A percentile compares a stretch with the other conserved stretches of the same genome.
These are phyloP conservation scores for Nymphicus hollandicus DNA, from an alignment of 2,113 vertebrate genomes.

Conservation along the genomic window DNA sequence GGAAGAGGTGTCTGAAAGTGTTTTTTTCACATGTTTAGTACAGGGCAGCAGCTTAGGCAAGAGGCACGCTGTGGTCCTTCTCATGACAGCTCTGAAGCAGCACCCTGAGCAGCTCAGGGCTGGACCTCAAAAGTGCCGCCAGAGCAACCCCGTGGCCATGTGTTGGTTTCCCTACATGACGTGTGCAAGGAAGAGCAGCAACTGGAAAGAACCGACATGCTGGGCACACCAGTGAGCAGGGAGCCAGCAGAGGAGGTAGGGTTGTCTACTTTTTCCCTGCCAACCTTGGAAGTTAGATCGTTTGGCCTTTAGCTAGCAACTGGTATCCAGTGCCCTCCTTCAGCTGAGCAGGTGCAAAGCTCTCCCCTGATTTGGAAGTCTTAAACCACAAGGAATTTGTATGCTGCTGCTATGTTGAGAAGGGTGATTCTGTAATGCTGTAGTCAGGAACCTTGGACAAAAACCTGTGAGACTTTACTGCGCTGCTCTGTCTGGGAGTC, in stretches of 20 bases:
- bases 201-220: background rate
- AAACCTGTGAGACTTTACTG: background rate
- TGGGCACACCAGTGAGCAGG: background rate
- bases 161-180: fast-evolving
- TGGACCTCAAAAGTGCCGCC: background rate
- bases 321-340: background rate
- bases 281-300: fast-evolving
- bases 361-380: background rate
- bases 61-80: background rate
- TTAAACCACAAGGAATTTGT: background rate
- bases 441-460: background rate
- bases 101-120: background rate
- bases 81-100: background rate
- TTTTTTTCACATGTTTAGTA: background rate
- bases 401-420: background rate
- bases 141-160: background rate
- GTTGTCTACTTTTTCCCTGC: background rate
- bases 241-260: background rate
- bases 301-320: background rate
- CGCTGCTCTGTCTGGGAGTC: background rate
- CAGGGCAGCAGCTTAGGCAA: background rate
- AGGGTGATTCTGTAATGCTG: background rate
- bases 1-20: background rate
- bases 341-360: background rate
- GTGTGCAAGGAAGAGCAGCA: background rate